Evolutionary conservation across 2,888 invertebrate species (phyloP).

Genomic region (Parascotia fuliginaria): DNA sequence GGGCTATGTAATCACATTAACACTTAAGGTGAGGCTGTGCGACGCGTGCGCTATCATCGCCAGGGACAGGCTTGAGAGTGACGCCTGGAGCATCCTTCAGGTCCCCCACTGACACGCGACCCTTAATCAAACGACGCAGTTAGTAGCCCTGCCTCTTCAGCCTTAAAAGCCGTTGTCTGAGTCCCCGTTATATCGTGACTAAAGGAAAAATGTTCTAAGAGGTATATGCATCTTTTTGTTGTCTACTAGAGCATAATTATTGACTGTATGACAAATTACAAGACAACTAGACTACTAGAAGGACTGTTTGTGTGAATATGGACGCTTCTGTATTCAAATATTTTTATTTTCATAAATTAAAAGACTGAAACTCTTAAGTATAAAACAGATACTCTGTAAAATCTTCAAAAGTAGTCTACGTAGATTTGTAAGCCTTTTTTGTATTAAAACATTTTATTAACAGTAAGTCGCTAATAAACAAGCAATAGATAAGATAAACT

Average conservation of each 20-base stretch:
- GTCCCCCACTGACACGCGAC: constrained; percentile 48
- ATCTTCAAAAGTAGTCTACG: no score
- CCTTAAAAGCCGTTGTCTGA: constrained; percentile 34
- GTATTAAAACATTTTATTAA: no score
- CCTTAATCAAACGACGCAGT: constrained; percentile 59
- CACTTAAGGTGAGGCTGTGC: constrained; percentile 43
- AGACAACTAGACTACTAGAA: no score
- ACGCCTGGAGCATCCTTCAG: constrained; percentile 43
- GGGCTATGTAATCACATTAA: constrained; percentile 49
- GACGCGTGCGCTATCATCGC: constrained; percentile 66
- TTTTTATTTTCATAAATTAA: no score
- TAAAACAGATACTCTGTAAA: no score
- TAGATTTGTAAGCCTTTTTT: no score
- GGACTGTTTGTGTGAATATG: no score
- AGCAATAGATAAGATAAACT: no score
- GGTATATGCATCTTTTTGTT: neutral
- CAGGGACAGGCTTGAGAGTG: constrained; percentile 44
- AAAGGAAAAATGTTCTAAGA: constrained; percentile 6
- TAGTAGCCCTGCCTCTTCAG: constrained; percentile 36
- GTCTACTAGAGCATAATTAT: neutral
- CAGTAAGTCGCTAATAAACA: no score
- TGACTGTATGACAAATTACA: neutral
- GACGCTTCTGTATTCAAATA: no score
- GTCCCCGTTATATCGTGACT: constrained; percentile 31
- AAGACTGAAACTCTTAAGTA: no score